Percentiles rank a stretch among this genome's conserved stretches.
Evolutionary conservation across 37 sponge, comb jelly and placozoan genomes (phyloP).

Genomic region (Geodia barretti): DNA sequence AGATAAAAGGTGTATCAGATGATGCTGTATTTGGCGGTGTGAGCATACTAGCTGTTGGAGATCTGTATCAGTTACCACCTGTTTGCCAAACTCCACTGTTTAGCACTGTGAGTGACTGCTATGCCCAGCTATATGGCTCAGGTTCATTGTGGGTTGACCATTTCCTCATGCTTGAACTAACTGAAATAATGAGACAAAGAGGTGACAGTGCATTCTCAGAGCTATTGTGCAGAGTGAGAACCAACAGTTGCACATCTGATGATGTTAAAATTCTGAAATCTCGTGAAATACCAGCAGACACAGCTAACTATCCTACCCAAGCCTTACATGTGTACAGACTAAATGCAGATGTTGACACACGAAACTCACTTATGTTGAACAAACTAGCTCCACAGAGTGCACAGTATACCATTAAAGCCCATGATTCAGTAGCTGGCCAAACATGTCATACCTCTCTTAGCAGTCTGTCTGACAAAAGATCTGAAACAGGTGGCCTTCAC

Average conservation of each 20-base stretch:
- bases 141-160: constrained; percentile 38
- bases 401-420: constrained; percentile 27
- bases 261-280: constrained; percentile 22
- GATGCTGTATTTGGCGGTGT: constrained; percentile 30
- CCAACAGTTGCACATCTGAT: constrained; percentile 16
- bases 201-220: constrained; percentile 24
- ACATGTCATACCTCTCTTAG: not conserved
- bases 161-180: constrained; percentile 35
- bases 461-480: constrained; percentile 14
- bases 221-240: constrained; percentile 37
- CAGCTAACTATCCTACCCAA: constrained; percentile 18
- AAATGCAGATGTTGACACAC: constrained; percentile 38
- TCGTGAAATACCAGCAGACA: not conserved
- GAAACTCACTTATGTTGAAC: constrained; percentile 9
- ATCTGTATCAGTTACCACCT: constrained; percentile 41
- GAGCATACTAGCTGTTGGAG: constrained; percentile 41
- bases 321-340: constrained; percentile 44
- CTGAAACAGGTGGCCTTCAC: constrained; percentile 43
- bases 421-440: constrained; percentile 18
- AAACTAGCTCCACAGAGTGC: constrained; percentile 8
- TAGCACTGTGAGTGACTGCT: not conserved
- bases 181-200: constrained; percentile 29
- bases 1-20: constrained; percentile 14
- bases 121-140: constrained; percentile 27
- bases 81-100: not conserved